These are phyloP conservation scores for Microcebus griseorufus DNA, from an alignment of 2,113 vertebrate species.

Conservation along the genomic window DNA sequence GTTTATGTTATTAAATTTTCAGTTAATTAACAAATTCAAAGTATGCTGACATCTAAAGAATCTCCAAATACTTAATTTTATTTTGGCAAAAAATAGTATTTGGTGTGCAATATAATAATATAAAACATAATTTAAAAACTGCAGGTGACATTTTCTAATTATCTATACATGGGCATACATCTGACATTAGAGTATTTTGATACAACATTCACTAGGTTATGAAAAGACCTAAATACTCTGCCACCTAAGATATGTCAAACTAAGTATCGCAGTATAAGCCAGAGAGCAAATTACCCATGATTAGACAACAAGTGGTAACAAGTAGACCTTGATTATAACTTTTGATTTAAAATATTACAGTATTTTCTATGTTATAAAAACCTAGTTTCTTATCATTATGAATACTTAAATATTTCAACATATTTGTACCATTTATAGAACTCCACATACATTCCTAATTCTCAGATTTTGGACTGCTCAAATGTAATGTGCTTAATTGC, in stretches of 20 bases:
- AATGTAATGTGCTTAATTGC: not conserved
- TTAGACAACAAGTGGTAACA: not conserved
- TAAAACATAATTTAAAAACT: not conserved
- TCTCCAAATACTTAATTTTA: not conserved
- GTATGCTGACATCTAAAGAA: not conserved
- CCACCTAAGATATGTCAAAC: not conserved
- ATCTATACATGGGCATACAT: not conserved
- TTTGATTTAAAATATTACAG: not conserved
- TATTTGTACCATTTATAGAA: not conserved
- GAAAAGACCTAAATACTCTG: not conserved
- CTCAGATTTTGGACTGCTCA: not conserved
- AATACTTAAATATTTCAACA: not conserved
- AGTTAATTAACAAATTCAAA: constrained; percentile 3
- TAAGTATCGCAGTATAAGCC: not conserved
- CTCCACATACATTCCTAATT: not conserved
- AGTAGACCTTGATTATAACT: not conserved
- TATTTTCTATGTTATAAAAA: not conserved
- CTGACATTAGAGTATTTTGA: not conserved
- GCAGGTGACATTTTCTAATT: not conserved
- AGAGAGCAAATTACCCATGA: not conserved
- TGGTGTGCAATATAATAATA: not conserved
- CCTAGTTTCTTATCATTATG: not conserved
- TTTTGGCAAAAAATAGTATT: not conserved
- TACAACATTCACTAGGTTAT: not conserved
- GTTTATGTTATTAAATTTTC: not conserved